Evolutionary conservation across 2,797 vertebrate species (phyloP).

Genomic region (Sebastes dallii): DNA sequence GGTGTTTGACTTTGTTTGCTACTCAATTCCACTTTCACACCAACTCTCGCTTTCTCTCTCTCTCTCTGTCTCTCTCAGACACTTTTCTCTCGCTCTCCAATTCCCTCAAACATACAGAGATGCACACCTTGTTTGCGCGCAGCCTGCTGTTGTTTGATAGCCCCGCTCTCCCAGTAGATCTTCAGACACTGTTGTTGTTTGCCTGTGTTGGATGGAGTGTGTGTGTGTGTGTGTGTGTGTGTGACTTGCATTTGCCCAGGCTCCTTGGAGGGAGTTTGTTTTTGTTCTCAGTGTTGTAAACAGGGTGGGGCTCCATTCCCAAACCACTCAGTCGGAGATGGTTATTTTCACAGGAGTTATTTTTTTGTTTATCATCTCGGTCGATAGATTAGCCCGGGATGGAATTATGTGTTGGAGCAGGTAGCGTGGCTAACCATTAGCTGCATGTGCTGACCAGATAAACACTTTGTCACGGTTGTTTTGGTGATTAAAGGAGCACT

Average conservation of each 20-base stretch:
- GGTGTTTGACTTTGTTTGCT: slow-evolving; percentile 63
- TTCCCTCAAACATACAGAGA: slow-evolving; percentile 25
- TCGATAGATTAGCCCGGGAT: slow-evolving; percentile 58
- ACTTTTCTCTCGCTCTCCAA: slow-evolving; percentile 31
- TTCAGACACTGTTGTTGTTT: slow-evolving; percentile 76
- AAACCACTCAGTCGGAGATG: slow-evolving; percentile 67
- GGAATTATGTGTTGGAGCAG: slow-evolving; percentile 62
- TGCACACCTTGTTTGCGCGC: slow-evolving; percentile 63
- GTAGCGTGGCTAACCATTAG: slow-evolving; percentile 37
- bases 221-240: slow-evolving; percentile 39
- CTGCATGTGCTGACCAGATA: slow-evolving; percentile 51
- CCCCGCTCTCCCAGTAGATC: slow-evolving; percentile 68
- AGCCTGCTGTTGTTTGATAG: slow-evolving; percentile 65
- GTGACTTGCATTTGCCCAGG: slow-evolving; percentile 71
- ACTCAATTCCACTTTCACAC: slow-evolving; percentile 59
- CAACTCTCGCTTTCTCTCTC: slow-evolving; percentile 39
- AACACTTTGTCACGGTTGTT: slow-evolving; percentile 47
- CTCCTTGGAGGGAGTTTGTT: slow-evolving; percentile 81
- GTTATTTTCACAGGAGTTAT: slow-evolving; percentile 68
- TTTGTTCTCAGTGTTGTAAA: slow-evolving; percentile 76
- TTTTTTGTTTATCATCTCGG: slow-evolving; percentile 63
- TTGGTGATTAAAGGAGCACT: slow-evolving; percentile 27
- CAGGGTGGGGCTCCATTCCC: slow-evolving; percentile 74
- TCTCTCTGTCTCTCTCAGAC: slow-evolving; percentile 28
- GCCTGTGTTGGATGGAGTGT: slow-evolving; percentile 44